These are phyloP conservation scores for Andricus grossulariae DNA, from an alignment of 1,140 invertebrate genomes.

Conservation along the genomic window DNA sequence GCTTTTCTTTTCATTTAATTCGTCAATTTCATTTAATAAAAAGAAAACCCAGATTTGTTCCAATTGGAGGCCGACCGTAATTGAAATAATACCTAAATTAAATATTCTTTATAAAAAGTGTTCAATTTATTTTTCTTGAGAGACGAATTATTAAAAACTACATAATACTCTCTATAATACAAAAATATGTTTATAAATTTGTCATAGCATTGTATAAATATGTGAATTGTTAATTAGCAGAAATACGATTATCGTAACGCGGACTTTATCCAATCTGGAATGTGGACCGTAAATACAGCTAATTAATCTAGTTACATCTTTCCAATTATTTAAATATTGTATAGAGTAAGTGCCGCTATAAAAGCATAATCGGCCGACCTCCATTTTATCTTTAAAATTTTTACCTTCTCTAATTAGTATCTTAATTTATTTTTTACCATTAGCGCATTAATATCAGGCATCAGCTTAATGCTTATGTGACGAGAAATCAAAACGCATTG, in stretches of 20 bases:
- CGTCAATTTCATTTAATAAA: background rate
- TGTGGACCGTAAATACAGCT: conserved; percentile 12
- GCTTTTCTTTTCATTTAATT: background rate
- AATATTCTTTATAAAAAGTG: no score
- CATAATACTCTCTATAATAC: no score
- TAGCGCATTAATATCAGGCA: conserved; percentile 10
- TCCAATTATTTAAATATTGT: conserved; percentile 6
- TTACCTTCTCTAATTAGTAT: no score
- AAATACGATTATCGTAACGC: background rate
- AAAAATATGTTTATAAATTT: no score
- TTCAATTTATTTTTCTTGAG: no score
- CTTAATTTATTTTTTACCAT: background rate
- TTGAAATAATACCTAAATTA: no score
- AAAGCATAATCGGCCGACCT: conserved; percentile 10
- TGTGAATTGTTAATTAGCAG: no score
- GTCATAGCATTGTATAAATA: no score
- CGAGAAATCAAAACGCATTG: background rate
- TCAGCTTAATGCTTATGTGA: background rate
- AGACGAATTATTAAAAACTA: no score
- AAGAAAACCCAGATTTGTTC: background rate
- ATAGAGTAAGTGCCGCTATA: background rate
- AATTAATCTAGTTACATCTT: conserved; percentile 11
- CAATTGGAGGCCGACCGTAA: no score
- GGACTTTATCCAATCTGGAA: conserved; percentile 19
- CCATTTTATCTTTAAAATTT: background rate